phyloP scores from a whole-genome alignment of 2,113 vertebrate species.

The Pteruthius melanotis region DNA sequence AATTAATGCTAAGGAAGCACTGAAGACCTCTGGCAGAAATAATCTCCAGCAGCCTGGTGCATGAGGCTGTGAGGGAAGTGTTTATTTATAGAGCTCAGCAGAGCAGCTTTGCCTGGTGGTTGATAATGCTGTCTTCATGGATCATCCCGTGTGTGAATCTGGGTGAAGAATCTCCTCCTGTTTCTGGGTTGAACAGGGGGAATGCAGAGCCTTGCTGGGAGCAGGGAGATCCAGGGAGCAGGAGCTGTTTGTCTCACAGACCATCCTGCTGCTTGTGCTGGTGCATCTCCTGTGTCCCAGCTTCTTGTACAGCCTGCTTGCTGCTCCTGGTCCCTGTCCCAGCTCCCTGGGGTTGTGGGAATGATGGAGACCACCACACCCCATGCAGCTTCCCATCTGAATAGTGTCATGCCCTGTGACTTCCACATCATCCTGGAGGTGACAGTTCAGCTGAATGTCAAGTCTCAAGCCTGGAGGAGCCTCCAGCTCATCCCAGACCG shows the following conservation, averaged over 20 bases:
- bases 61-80: not conserved
- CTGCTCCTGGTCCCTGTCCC: not conserved
- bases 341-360: not conserved
- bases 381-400: rapidly evolving
- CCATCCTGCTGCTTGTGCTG: not conserved
- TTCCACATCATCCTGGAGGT: not conserved
- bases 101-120: not conserved
- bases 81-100: not conserved
- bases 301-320: rapidly evolving
- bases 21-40: not conserved
- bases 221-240: not conserved
- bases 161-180: not conserved
- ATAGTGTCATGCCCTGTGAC: not conserved
- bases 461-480: not conserved
- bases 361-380: not conserved
- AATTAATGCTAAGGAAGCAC: not conserved
- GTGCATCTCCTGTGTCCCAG: not conserved
- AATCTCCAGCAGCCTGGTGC: not conserved
- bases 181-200: not conserved
- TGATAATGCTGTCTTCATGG: not conserved
- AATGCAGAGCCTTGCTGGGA: not conserved
- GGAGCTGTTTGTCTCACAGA: not conserved
- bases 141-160: not conserved
- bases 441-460: not conserved
- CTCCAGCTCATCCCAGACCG: not conserved